These are phyloP conservation scores for Camelus bactrianus DNA, from an alignment of 2,113 vertebrate genomes.

Conservation along the genomic window DNA sequence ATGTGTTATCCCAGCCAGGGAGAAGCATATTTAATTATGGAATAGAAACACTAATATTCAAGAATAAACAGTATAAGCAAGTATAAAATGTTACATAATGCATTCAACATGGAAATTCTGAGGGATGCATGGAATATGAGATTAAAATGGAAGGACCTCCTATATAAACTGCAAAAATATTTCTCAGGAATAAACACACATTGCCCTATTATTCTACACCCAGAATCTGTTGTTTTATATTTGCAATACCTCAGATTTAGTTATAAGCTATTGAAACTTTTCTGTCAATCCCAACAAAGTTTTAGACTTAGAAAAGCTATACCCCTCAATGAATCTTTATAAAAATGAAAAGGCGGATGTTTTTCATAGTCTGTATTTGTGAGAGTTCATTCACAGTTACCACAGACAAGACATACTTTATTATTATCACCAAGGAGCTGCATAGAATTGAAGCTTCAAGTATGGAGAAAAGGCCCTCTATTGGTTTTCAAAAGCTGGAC, in stretches of 20 bases:
- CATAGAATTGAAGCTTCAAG: not conserved
- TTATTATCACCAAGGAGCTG: not conserved
- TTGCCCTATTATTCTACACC: not conserved
- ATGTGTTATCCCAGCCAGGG: not conserved
- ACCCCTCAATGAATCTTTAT: not conserved
- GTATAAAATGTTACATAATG: not conserved
- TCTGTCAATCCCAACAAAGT: not conserved
- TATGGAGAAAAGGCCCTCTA: not conserved
- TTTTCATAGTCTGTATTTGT: not conserved
- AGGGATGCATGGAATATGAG: not conserved
- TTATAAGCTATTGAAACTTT: not conserved
- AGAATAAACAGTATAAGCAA: not conserved
- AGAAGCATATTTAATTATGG: not conserved
- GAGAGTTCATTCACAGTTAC: not conserved
- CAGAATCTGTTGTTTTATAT: not conserved
- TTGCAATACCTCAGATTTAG: not conserved
- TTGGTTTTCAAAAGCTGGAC: not conserved
- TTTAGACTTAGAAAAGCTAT: not conserved
- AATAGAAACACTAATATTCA: conserved; percentile 3
- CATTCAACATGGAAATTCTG: conserved; percentile 6
- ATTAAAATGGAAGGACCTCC: not conserved
- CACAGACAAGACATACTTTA: not conserved
- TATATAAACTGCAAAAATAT: not conserved
- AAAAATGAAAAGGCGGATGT: not conserved
- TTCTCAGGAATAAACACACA: not conserved